These are phyloP conservation scores for Danio rerio DNA, from an alignment of 2,113 vertebrate species.

Conservation along the genomic window GRCz12tu NC_133197.1:19722001-19722500, in stretches of 20 bases:
- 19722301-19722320: slow-evolving; percentile 41
- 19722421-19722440: slow-evolving; percentile 47
- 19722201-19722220: slow-evolving; percentile 1
- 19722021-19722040: slow-evolving; percentile 65
- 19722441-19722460: slow-evolving; percentile 48
- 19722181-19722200: neutral
- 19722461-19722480: slow-evolving; percentile 48
- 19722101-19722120: slow-evolving; percentile 21
- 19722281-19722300: slow-evolving; percentile 43
- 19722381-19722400: slow-evolving; percentile 12
- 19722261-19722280: slow-evolving; percentile 42
- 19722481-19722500: slow-evolving; percentile 71
- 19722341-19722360: slow-evolving; percentile 8
- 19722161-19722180: slow-evolving; percentile 31
- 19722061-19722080: slow-evolving; percentile 38
- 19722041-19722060: slow-evolving; percentile 55
- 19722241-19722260: slow-evolving; percentile 31
- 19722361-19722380: slow-evolving; percentile 35
- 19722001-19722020: slow-evolving; percentile 69
- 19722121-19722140: slow-evolving; percentile 5
- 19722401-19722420: neutral
- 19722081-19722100: slow-evolving; percentile 52
- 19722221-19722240: slow-evolving; percentile 40
- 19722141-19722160: neutral
- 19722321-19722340: slow-evolving; percentile 25